Evolutionary conservation across 2,797 vertebrate genomes (phyloP).

Genomic region (Siniperca scherzeri): DNA sequence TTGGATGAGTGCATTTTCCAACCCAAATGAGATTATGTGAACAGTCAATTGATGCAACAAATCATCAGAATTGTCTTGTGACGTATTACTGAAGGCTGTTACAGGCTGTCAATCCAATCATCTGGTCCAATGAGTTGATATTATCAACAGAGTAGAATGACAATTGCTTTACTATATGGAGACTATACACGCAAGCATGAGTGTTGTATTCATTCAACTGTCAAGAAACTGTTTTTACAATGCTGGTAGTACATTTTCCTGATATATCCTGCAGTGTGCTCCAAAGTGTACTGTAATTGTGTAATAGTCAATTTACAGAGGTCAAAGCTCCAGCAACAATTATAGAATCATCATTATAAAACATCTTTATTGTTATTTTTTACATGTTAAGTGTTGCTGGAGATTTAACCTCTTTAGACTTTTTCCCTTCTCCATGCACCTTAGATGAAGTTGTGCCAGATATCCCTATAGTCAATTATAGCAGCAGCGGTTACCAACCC

Average conservation of each 20-base stretch:
- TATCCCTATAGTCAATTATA: not conserved
- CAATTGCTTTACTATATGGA: conserved; percentile 48
- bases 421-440: too few relatives aligned
- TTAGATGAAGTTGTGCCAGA: not conserved
- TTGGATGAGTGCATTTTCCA: conserved; percentile 78
- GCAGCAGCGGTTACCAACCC: not conserved
- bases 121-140: conserved; percentile 63
- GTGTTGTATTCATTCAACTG: conserved; percentile 38
- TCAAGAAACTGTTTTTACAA: conserved; percentile 17
- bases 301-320: not conserved
- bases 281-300: not conserved
- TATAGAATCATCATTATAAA: not conserved
- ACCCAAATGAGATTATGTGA: conserved; percentile 76
- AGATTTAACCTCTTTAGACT: not conserved
- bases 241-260: conserved; percentile 20
- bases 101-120: conserved; percentile 73
- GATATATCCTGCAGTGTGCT: conserved; percentile 11
- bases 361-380: not conserved
- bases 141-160: conserved; percentile 64
- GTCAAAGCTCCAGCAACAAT: not conserved
- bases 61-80: conserved; percentile 78
- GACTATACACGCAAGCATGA: conserved; percentile 24
- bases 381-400: not conserved
- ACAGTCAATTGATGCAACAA: conserved; percentile 79
- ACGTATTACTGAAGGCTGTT: conserved; percentile 76